Percentiles rank a stretch among this genome's conserved stretches.
These are phyloP conservation scores for Andrena bucephala DNA, from an alignment of 2,888 invertebrate genomes.

Conservation along the genomic window DNA sequence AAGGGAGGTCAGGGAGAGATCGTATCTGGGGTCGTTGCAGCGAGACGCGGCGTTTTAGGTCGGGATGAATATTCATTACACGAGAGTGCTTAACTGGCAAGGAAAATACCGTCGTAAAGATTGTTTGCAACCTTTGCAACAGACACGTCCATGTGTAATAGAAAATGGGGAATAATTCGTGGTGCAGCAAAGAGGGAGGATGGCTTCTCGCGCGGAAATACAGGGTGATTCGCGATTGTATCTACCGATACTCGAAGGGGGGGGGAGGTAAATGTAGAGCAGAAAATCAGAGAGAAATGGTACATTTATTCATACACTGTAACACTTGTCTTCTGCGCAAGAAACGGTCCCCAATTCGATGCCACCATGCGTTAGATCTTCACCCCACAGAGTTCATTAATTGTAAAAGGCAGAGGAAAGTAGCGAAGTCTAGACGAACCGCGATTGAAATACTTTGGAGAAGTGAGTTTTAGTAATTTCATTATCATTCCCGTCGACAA, in stretches of 20 bases:
- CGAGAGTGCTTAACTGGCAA: not conserved
- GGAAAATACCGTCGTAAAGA: not conserved
- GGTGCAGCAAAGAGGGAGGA: not conserved
- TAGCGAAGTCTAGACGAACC: conserved; percentile 7
- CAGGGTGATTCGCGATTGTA: not conserved
- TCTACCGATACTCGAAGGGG: not conserved
- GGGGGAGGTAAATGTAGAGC: not conserved
- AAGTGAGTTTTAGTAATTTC: conserved; percentile 53
- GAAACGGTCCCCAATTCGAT: not conserved
- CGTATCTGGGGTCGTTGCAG: not conserved
- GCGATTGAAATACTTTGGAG: conserved; percentile 29
- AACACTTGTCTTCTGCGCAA: not conserved
- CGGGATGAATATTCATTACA: conserved; percentile 21
- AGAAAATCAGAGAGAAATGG: not conserved
- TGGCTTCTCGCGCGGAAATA: not conserved
- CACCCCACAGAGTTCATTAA: not conserved
- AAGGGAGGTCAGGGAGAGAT: not conserved
- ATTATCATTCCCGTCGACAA: conserved; percentile 77
- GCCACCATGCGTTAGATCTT: not conserved
- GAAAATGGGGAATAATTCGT: not conserved
- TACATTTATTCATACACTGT: not conserved
- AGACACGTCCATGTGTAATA: not conserved
- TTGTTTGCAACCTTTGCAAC: not conserved
- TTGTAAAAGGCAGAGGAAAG: not conserved
- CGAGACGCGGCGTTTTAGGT: not conserved